A percentile compares a stretch with the other conserved stretches of the same genome.
Conservation (phyloP, 1,140 invertebrate genomes). For the Ips nitidus region DNA sequence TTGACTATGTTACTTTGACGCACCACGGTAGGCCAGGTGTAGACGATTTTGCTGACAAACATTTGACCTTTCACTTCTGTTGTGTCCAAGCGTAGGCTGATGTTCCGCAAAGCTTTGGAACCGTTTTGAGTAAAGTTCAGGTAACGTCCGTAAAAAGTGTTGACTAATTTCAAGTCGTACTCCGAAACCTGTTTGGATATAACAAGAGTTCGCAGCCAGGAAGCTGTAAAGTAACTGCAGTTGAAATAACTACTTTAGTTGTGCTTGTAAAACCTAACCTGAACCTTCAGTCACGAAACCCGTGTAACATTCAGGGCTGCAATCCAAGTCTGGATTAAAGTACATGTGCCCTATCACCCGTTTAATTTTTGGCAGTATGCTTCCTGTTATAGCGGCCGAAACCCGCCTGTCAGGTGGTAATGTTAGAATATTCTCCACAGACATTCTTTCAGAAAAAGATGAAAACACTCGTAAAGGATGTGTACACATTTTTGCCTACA, state of each 20-base stretch:
- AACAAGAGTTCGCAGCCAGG: constrained; percentile 72
- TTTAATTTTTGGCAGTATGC: constrained; percentile 57
- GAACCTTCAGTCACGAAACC: constrained; percentile 62
- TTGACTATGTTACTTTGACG: constrained; percentile 51
- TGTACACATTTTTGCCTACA: constrained; percentile 74
- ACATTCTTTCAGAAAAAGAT: constrained; percentile 72
- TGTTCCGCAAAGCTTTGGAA: constrained; percentile 60
- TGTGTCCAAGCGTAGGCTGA: constrained; percentile 76
- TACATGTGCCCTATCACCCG: constrained; percentile 50
- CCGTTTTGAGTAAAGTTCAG: constrained; percentile 57
- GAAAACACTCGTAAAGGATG: constrained; percentile 73
- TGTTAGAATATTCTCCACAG: constrained; percentile 56
- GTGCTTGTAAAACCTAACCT: constrained; percentile 53
- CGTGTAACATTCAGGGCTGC: constrained; percentile 75
- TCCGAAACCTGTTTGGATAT: constrained; percentile 65
- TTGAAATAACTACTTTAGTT: constrained; percentile 9
- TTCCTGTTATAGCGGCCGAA: constrained; percentile 49
- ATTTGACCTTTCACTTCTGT: constrained; percentile 72
- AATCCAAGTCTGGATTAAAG: constrained; percentile 69
- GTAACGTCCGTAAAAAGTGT: constrained; percentile 59
- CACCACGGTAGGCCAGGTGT: constrained; percentile 71
- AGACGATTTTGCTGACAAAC: constrained; percentile 69
- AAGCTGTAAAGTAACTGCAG: constrained; percentile 53
- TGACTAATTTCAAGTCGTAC: constrained; percentile 63
- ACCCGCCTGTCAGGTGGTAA: constrained; percentile 56